phyloP scores from a whole-genome alignment of 2,888 invertebrate species.

The Sicus ferrugineus region DNA sequence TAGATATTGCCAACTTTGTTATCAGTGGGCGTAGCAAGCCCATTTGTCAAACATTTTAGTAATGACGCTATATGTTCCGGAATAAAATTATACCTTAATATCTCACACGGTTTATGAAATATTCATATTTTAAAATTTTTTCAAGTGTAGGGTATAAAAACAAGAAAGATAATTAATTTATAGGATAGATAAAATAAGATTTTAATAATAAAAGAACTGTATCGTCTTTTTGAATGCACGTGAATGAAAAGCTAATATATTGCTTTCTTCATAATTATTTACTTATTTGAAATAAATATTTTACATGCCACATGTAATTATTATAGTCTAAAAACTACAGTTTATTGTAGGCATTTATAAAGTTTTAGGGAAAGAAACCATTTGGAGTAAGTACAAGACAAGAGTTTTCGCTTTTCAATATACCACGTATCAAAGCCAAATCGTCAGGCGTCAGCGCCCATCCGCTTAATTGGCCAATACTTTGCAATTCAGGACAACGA shows the following conservation, averaged over 20 bases:
- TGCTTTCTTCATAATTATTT: not conserved
- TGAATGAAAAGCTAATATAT: not conserved
- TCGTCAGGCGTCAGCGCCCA: conserved; percentile 75
- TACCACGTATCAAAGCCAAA: conserved; percentile 71
- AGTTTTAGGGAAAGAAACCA: conserved; percentile 65
- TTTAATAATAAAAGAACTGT: too few relatives aligned
- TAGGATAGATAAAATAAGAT: too few relatives aligned
- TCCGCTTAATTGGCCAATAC: conserved; percentile 73
- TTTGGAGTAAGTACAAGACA: conserved; percentile 72
- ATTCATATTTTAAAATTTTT: too few relatives aligned
- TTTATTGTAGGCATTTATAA: conserved; percentile 9
- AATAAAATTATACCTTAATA: too few relatives aligned
- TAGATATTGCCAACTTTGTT: too few relatives aligned
- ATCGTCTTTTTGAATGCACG: too few relatives aligned
- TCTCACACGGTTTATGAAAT: too few relatives aligned
- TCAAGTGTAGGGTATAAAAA: too few relatives aligned
- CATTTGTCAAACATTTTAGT: too few relatives aligned
- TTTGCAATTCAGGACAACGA: conserved; percentile 71
- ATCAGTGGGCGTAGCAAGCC: too few relatives aligned
- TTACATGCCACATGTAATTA: not conserved
- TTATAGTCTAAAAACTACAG: not conserved
- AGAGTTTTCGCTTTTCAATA: conserved; percentile 73
- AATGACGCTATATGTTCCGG: too few relatives aligned
- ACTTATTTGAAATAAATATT: not conserved
- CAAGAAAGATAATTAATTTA: too few relatives aligned